phyloP scores from a whole-genome alignment of 2,113 vertebrate species.

The Gymnogyps californianus region DNA sequence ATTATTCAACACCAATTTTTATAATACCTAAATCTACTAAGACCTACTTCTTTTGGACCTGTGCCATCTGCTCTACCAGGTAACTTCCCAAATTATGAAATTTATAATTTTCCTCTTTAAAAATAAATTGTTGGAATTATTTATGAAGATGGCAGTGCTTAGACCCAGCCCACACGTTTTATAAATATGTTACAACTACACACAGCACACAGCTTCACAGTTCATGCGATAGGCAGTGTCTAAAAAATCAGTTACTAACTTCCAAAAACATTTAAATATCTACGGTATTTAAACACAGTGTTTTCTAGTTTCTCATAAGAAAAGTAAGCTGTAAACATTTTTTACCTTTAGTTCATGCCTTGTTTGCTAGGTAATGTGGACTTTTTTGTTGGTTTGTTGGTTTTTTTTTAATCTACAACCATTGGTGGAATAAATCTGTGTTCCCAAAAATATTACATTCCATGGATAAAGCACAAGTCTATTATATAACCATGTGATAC shows the following conservation, averaged over 20 bases:
- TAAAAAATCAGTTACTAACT: constrained; percentile 84
- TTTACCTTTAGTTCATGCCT: constrained; percentile 81
- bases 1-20: constrained; percentile 66
- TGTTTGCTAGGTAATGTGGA: constrained; percentile 68
- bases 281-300: constrained; percentile 86
- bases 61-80: constrained; percentile 57
- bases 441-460: constrained; percentile 86
- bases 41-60: constrained; percentile 66
- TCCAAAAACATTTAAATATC: constrained; percentile 86
- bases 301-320: constrained; percentile 82
- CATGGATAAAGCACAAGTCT: constrained; percentile 79
- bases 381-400: constrained; percentile 20
- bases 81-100: constrained; percentile 63
- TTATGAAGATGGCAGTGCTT: constrained; percentile 69
- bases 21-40: constrained; percentile 70
- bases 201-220: constrained; percentile 87
- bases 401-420: constrained; percentile 65
- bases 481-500: constrained; percentile 80
- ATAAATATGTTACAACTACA: constrained; percentile 90
- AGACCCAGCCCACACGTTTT: constrained; percentile 75
- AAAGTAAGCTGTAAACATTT: constrained; percentile 90
- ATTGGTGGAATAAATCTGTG: constrained; percentile 70
- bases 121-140: constrained; percentile 71
- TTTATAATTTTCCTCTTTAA: constrained; percentile 65
- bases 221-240: constrained; percentile 90